Evolutionary conservation across 1,140 invertebrate genomes (phyloP), one percentile per base, ranked within the genome.

Genomic region (Batillaria attramentaria): DNA sequence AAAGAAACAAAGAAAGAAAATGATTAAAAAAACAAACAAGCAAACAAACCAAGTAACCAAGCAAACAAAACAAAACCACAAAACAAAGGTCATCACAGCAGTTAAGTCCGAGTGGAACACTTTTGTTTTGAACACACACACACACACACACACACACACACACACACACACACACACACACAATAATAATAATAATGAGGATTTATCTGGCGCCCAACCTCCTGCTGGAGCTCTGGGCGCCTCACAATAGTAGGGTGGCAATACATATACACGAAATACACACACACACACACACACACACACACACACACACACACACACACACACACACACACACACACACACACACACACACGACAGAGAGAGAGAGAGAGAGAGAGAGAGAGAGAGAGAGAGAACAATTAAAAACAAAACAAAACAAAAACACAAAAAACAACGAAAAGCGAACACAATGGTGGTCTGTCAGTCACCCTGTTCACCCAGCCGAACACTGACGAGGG

Each of bases 111-210:
- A 8, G 6, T 33, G 31, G 31, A 65, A 16, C 31, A 16, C 62
- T 33, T 13, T 28, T 35, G 6, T 6, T 35, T 35, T n/a, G 31
- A 18, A 62, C 57, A 62, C 57, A 60, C 6, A 60, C 57, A 60
- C 6, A 60, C 57, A 13, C 20, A 60, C 57, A 62, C 57, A 62
- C 57, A 62, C 57, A 62, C 57, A 62, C 57, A 62, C 57, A 62
- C 57, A 62, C 57, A 62, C 57, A 62, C 57, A 62, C 57, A 62
- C 57, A 62, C 57, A 62, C 57, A 62, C 57, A 62, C 57, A 62
- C 57, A 62, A n/a, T n/a, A n/a, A n/a, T n/a, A n/a, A n/a, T n/a
- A n/a, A n/a, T n/a, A n/a, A n/a, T n/a, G n/a, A n/a, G n/a, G n/a
- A n/a, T n/a, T n/a, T n/a, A n/a, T n/a, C n/a, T n/a, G n/a, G n/a